Evolutionary conservation across 2,113 vertebrate species (phyloP).

Genomic region (Paradoxurus hermaphroditus): DNA sequence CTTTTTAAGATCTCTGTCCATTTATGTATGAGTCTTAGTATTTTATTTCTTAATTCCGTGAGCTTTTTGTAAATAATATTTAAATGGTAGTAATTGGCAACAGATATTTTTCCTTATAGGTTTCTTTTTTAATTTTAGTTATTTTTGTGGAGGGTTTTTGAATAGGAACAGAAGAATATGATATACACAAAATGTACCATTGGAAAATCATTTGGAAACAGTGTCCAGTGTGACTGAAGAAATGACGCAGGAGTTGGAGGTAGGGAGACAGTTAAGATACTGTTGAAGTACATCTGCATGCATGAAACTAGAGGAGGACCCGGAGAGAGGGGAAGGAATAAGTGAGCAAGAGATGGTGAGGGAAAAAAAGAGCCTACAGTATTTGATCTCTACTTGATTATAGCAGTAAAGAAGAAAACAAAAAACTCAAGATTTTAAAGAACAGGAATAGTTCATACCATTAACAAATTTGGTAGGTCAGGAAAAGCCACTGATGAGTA

Average conservation of each 20-base stretch:
- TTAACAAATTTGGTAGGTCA: neutral
- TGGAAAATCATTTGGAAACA: constrained; percentile 14
- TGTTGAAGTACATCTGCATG: neutral
- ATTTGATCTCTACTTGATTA: neutral
- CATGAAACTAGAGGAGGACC: neutral
- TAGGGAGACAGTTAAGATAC: neutral
- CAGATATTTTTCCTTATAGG: neutral
- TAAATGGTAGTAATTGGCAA: neutral
- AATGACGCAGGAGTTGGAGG: neutral
- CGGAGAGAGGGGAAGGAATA: neutral
- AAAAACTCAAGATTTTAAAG: neutral
- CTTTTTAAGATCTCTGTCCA: neutral
- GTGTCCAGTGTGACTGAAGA: neutral
- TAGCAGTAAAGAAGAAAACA: neutral
- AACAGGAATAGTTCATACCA: neutral
- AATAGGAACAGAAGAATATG: neutral
- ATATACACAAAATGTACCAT: neutral
- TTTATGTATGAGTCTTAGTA: neutral
- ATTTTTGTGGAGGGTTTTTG: neutral
- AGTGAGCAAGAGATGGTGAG: neutral
- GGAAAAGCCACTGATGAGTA: neutral
- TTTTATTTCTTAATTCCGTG: neutral
- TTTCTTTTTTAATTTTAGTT: constrained; percentile 6
- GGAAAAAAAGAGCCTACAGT: neutral
- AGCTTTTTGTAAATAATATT: neutral